These are phyloP conservation scores for Lithobius niger DNA, from an alignment of 1,140 invertebrate genomes.

Conservation along the genomic window DNA sequence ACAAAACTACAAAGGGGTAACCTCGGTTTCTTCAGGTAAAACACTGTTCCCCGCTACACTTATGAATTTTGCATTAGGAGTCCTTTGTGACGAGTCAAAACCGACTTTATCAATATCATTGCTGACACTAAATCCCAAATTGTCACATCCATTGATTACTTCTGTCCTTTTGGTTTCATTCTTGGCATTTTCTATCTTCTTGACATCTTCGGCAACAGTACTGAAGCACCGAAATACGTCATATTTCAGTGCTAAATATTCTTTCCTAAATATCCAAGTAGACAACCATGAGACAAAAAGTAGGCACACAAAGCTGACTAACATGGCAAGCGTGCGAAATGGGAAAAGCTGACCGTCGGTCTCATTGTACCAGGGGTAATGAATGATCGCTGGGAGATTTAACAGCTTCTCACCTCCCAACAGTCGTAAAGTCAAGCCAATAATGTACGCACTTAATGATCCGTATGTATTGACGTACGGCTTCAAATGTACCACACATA, in stretches of 20 bases:
- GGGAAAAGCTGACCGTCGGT: constrained; percentile 58
- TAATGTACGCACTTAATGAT: constrained; percentile 48
- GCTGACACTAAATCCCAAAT: no score
- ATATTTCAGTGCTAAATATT: constrained; percentile 67
- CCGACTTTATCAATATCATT: no score
- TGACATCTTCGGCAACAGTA: constrained; percentile 70
- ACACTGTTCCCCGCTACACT: no score
- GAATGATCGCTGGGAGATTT: constrained; percentile 63
- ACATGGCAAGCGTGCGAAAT: constrained; percentile 81
- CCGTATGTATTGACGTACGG: constrained; percentile 60
- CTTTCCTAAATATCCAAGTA: constrained; percentile 60
- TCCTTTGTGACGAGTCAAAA: no score
- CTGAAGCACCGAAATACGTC: constrained; percentile 92
- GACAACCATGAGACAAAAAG: constrained; percentile 51
- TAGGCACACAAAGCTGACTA: constrained; percentile 55
- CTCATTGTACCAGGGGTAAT: constrained; percentile 69
- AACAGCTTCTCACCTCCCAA: constrained; percentile 71
- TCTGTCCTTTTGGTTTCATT: no score
- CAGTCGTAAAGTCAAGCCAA: constrained; percentile 50
- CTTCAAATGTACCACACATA: constrained; percentile 57
- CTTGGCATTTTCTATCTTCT: no score
- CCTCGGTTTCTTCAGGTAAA: no score
- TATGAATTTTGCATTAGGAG: no score
- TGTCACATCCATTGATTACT: no score
- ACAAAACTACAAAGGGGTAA: no score